Evolutionary conservation across 2,113 vertebrate genomes (phyloP).

Genomic region (Rhinolophus sinicus): DNA sequence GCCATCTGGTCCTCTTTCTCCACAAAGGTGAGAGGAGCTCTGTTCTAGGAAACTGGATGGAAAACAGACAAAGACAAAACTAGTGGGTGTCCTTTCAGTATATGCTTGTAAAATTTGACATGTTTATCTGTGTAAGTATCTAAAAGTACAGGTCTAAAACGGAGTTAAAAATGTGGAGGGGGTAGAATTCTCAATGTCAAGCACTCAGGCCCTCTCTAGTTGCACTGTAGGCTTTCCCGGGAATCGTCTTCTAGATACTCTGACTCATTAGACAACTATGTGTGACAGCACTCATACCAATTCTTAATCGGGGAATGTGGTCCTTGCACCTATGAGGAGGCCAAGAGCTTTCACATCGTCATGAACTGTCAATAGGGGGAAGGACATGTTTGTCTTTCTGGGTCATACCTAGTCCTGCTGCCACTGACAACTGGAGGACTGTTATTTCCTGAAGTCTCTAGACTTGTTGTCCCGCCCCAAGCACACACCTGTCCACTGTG

Average conservation of each 20-base stretch:
- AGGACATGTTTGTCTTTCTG: conserved; percentile 11
- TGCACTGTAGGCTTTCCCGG: background rate
- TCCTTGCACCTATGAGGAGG: background rate
- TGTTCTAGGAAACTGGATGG: background rate
- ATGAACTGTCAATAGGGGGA: background rate
- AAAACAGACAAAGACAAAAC: background rate
- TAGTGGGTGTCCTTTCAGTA: background rate
- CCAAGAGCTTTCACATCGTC: background rate
- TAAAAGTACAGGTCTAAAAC: background rate
- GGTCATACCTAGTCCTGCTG: background rate
- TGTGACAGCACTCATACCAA: background rate
- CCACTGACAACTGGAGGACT: background rate
- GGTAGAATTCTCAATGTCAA: background rate
- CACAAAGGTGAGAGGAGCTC: background rate
- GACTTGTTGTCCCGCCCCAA: background rate
- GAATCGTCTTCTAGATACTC: background rate
- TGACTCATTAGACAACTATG: background rate
- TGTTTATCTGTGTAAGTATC: background rate
- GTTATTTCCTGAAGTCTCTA: conserved; percentile 23
- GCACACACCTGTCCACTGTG: background rate
- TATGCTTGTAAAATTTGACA: background rate
- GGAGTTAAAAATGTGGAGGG: background rate
- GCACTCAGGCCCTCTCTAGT: background rate
- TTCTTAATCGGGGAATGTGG: background rate
- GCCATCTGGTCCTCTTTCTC: background rate